Percentiles rank a stretch among this genome's conserved stretches.
Conservation (phyloP, 1,140 invertebrate genomes). For the Hermatobates lingyangjiaoensis region DNA sequence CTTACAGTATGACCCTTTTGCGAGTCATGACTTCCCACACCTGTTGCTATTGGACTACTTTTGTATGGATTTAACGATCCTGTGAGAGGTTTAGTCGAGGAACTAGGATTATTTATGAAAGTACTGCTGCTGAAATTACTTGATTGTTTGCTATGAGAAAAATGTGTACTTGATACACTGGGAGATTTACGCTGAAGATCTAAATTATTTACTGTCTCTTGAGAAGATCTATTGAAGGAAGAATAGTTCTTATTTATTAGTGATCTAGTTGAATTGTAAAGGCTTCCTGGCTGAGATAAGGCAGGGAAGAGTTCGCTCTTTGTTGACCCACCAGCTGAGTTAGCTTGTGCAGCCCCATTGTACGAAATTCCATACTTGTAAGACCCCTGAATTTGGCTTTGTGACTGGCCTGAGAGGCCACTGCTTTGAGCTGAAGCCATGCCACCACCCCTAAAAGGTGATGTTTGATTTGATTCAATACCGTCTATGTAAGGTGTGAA, state of each 20-base stretch:
- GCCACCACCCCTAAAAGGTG: conserved; percentile 48
- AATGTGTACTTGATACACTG: not conserved
- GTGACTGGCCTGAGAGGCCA: conserved; percentile 48
- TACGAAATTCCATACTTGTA: conserved; percentile 60
- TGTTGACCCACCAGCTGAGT: conserved; percentile 46
- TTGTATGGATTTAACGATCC: not conserved
- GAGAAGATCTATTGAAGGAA: conserved; percentile 11
- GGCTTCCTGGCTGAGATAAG: conserved; percentile 1
- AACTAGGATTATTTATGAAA: not conserved
- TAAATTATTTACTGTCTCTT: not conserved
- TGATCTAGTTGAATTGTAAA: conserved; percentile 15
- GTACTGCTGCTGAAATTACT: not conserved
- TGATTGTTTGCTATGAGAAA: not conserved
- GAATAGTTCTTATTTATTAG: conserved; percentile 20
- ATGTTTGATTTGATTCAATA: conserved; percentile 23
- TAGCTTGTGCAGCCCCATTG: conserved; percentile 58
- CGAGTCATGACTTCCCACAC: not conserved
- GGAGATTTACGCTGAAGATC: not conserved
- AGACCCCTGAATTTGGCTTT: conserved; percentile 56
- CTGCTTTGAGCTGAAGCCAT: conserved; percentile 56
- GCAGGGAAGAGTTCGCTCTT: not conserved
- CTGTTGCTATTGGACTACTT: no score
- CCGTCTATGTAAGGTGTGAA: conserved; percentile 49
- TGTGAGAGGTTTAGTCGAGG: not conserved
- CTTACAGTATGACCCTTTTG: not conserved